phyloP scores from a whole-genome alignment of 2,888 invertebrate species.

The Dimorphilus gyrociliatus region DNA sequence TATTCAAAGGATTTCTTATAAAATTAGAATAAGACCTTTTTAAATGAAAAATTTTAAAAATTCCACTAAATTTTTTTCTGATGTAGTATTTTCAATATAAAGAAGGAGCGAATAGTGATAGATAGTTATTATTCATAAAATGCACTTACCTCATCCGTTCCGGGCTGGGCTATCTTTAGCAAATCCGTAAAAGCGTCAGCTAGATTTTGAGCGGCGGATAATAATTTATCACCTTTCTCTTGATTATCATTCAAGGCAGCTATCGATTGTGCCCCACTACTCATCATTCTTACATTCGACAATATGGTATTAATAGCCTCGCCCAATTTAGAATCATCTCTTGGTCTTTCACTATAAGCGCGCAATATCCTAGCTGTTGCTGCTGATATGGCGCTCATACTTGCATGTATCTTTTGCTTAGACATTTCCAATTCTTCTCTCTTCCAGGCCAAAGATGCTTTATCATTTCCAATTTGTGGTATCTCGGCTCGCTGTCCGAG shows the following conservation, averaged over 20 bases:
- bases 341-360: no score
- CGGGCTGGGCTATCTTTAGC: constrained; percentile 80
- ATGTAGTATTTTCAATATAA: no score
- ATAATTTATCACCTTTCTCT: constrained; percentile 60
- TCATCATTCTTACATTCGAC: constrained; percentile 86
- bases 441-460: constrained; percentile 76
- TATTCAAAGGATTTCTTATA: no score
- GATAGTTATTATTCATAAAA: no score
- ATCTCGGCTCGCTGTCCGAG: constrained; percentile 47
- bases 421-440: constrained; percentile 81
- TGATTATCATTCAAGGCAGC: constrained; percentile 75
- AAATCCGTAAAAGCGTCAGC: constrained; percentile 81
- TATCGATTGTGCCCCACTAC: constrained; percentile 73
- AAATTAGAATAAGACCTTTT: no score
- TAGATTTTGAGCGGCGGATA: constrained; percentile 77
- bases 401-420: constrained; percentile 86
- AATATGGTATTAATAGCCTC: constrained; percentile 41
- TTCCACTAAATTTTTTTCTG: no score
- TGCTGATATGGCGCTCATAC: constrained; percentile 97
- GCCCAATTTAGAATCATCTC: no score
- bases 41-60: no score
- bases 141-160: constrained; percentile 21
- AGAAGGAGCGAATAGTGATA: no score
- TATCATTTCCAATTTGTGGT: constrained; percentile 41
- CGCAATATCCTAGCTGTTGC: constrained; percentile 93